These are phyloP conservation scores for Rallus limicola DNA, from an alignment of 2,113 vertebrate genomes.

Conservation along the genomic window DNA sequence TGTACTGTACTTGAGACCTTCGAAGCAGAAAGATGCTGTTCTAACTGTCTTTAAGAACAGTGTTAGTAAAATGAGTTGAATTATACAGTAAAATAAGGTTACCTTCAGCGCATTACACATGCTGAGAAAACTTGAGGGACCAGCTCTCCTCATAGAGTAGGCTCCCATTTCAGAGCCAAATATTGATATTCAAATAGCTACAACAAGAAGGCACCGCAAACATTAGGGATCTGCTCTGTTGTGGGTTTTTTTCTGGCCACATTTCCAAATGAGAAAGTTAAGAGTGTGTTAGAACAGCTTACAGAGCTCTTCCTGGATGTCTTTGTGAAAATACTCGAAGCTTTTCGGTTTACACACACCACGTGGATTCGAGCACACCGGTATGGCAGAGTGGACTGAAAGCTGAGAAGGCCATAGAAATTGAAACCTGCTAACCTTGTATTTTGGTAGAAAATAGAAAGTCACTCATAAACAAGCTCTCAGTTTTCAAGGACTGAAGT, in stretches of 20 bases:
- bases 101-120: neutral
- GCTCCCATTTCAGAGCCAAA: neutral
- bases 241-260: neutral
- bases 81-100: neutral
- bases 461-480: neutral
- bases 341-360: neutral
- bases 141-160: neutral
- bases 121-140: neutral
- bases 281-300: neutral
- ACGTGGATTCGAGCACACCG: neutral
- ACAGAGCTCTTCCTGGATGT: neutral
- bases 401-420: neutral
- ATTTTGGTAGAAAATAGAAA: neutral
- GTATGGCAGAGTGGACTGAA: neutral
- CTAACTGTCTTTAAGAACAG: neutral
- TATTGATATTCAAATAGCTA: neutral
- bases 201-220: neutral
- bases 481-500: neutral
- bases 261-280: neutral
- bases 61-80: neutral
- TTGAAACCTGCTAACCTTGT: neutral
- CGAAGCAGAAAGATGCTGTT: neutral
- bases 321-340: constrained; percentile 26
- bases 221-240: neutral
- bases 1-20: neutral